A percentile compares a stretch with the other conserved stretches of the same genome.
phyloP scores from a whole-genome alignment of 2,888 invertebrate genomes.

The Maniola hyperantus region DNA sequence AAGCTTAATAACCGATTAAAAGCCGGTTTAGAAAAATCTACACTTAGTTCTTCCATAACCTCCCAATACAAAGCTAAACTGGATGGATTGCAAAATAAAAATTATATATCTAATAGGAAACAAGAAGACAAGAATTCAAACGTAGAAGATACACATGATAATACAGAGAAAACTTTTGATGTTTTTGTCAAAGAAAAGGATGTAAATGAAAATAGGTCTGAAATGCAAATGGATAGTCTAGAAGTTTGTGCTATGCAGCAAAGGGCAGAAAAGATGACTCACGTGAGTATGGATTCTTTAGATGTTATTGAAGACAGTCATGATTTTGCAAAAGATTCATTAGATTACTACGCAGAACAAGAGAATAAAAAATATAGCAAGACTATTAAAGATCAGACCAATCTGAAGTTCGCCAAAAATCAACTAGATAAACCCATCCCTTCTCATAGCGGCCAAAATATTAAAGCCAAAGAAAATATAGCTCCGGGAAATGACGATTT shows the following conservation, averaged over 20 bases:
- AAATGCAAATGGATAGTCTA: constrained; percentile 84
- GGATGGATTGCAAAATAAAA: constrained; percentile 76
- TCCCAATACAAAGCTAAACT: constrained; percentile 78
- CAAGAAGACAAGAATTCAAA: constrained; percentile 70
- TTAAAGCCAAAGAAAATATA: constrained; percentile 69
- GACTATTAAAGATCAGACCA: constrained; percentile 63
- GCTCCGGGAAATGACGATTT: constrained; percentile 77
- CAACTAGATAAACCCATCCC: constrained; percentile 52
- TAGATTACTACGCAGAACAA: constrained; percentile 76
- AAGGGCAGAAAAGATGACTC: constrained; percentile 67
- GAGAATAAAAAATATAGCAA: constrained; percentile 66
- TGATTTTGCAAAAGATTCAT: constrained; percentile 76
- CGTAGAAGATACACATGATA: constrained; percentile 63
- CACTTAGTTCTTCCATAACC: constrained; percentile 73
- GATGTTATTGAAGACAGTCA: constrained; percentile 70
- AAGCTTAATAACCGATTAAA: constrained; percentile 80
- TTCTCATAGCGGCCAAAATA: constrained; percentile 54
- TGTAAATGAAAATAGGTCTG: constrained; percentile 82
- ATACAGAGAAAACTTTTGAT: constrained; percentile 81
- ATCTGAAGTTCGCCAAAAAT: constrained; percentile 58
- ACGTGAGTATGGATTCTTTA: constrained; percentile 78
- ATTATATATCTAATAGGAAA: constrained; percentile 63
- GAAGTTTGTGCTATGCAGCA: constrained; percentile 78
- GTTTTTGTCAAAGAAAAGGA: constrained; percentile 84
- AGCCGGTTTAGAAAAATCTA: constrained; percentile 69